Conservation (phyloP, 2,113 vertebrate genomes). For the Apteryx mantelli region DNA sequence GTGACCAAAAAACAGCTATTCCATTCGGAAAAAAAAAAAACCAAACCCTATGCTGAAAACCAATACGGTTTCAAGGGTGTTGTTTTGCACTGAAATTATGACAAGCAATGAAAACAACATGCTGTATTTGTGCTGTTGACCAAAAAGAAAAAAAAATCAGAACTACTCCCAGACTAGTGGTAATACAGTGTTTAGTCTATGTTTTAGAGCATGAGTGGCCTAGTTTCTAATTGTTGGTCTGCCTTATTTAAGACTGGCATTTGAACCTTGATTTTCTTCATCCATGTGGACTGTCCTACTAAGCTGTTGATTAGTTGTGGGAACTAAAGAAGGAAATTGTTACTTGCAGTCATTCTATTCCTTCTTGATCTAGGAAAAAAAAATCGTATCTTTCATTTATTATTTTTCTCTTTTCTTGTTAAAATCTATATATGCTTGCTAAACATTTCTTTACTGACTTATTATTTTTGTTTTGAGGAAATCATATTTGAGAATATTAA, state of each 20-base stretch:
- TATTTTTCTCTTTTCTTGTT: background rate
- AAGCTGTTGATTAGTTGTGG: background rate
- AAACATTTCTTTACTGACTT: background rate
- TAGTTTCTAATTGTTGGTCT: background rate
- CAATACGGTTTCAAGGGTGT: background rate
- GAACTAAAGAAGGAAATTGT: background rate
- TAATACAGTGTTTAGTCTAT: background rate
- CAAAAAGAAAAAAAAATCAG: background rate
- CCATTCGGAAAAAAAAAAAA: background rate
- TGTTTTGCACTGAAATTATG: background rate
- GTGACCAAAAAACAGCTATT: background rate
- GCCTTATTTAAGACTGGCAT: background rate
- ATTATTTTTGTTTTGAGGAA: background rate
- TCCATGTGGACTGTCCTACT: background rate
- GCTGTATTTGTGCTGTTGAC: background rate
- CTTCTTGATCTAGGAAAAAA: background rate
- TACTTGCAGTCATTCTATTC: background rate
- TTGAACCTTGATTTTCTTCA: background rate
- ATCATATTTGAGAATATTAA: background rate
- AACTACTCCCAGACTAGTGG: background rate
- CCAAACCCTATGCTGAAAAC: background rate
- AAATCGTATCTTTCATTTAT: background rate
- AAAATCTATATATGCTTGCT: background rate
- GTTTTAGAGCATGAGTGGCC: background rate
- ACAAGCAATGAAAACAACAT: background rate